A percentile compares a stretch with the other conserved stretches of the same genome.
Conservation (phyloP, 2,888 invertebrate species). For the Craniophora ligustri region DNA sequence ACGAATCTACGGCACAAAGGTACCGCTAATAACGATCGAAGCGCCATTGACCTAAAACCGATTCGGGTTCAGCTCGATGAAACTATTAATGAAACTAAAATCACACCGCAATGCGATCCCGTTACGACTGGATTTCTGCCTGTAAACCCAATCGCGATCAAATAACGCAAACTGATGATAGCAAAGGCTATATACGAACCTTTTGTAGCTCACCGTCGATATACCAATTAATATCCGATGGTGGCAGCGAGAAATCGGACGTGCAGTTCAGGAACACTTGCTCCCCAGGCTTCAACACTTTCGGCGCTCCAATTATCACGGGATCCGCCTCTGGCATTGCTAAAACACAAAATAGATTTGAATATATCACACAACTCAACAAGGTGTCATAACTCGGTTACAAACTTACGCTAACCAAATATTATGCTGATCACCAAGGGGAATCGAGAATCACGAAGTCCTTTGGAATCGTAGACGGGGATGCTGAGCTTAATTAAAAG, state of each 20-base stretch:
- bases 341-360: constrained; percentile 71
- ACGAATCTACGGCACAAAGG: not conserved
- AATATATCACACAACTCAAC: constrained; percentile 64
- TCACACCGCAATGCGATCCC: constrained; percentile 37
- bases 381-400: constrained; percentile 56
- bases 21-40: constrained; percentile 8
- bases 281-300: constrained; percentile 82
- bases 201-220: constrained; percentile 83
- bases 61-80: constrained; percentile 7
- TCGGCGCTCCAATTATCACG: constrained; percentile 79
- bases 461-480: constrained; percentile 51
- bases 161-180: constrained; percentile 51
- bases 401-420: constrained; percentile 50
- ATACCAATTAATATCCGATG: constrained; percentile 86
- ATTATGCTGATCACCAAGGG: constrained; percentile 45
- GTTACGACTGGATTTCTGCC: constrained; percentile 39
- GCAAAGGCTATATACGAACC: constrained; percentile 64
- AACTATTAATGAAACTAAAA: constrained; percentile 51
- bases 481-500: constrained; percentile 66
- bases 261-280: constrained; percentile 83
- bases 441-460: constrained; percentile 58
- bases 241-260: constrained; percentile 82
- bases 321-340: constrained; percentile 83
- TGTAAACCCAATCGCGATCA: constrained; percentile 37
- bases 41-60: constrained; percentile 4